These are phyloP conservation scores for Leucophora obtusa DNA, from an alignment of 2,888 invertebrate genomes.

Conservation along the genomic window DNA sequence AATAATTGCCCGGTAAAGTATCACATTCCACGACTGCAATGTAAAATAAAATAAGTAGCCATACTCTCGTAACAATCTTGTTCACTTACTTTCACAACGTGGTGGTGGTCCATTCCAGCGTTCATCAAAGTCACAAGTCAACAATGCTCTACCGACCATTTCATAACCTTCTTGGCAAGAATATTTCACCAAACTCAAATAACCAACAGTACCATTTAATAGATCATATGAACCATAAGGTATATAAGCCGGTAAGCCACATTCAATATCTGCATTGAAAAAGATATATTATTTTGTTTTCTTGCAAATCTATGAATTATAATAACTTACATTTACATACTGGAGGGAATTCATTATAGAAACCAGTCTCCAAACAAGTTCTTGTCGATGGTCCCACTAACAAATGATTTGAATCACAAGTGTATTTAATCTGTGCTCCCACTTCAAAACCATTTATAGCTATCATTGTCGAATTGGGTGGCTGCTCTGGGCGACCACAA, in stretches of 20 bases:
- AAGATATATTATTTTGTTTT: too few species aligned
- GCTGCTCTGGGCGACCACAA: conserved; percentile 94
- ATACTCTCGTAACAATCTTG: neutral
- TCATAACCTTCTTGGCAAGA: conserved; percentile 90
- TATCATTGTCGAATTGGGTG: conserved; percentile 93
- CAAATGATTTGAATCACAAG: conserved; percentile 91
- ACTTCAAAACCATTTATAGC: conserved; percentile 87
- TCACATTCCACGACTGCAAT: conserved; percentile 85
- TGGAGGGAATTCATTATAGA: conserved; percentile 95
- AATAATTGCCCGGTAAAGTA: conserved; percentile 82
- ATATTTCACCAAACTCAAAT: conserved; percentile 91
- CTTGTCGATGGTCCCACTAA: conserved; percentile 91
- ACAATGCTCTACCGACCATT: conserved; percentile 89
- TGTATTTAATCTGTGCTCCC: conserved; percentile 89
- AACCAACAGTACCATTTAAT: conserved; percentile 91
- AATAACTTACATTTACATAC: conserved; percentile 91
- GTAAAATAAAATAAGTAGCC: conserved; percentile 22
- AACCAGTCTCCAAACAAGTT: conserved; percentile 93
- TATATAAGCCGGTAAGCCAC: conserved; percentile 92
- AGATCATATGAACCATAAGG: conserved; percentile 88
- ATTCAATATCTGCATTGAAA: conserved; percentile 86
- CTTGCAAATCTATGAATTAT: neutral
- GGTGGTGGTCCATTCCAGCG: conserved; percentile 97
- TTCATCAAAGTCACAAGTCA: conserved; percentile 94
- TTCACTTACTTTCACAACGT: conserved; percentile 86